Base-by-base conservation (phyloP, 2,797 vertebrate genomes). In the Eulemur mongoz region DNA sequence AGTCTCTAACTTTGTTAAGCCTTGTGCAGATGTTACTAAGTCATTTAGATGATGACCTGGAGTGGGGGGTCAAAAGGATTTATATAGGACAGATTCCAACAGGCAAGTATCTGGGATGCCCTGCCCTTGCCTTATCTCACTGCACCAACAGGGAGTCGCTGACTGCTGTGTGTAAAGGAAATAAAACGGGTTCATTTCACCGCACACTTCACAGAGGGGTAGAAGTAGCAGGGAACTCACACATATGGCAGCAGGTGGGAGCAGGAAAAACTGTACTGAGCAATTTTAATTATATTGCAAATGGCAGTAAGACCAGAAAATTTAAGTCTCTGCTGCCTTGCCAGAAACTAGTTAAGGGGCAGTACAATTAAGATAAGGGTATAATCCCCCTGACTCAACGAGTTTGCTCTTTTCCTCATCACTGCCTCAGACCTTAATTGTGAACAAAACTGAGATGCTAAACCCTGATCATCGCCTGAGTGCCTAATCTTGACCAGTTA, bases 131-230 rank as follows among this genome's bases (percentile, higher is more conserved):
- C 15, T 72, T 89, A 25, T 89, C 80, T 96, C 83, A 82, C 13
- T 88, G 20, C 17, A 75, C 22, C 84, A 90, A 96, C 22, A 45
- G 69, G 73, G 73, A 96, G 57, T 93, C 35, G 1, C 38, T 27
- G 35, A 97, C 50, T 94, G 35, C 88, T 96, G 73, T 86, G 93
- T 67, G 2, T 50, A 67, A 93, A 40, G 57, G 89, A 95, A 96
- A 96, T 95, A 89, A 97, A 97, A 91, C 45, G 93, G 69, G 82
- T 91, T 96, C 88, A 91, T 96, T 97, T 89, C 78, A 63, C 81
- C 86, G 70, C 69, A 97, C 82, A 89, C 50, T 97, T 94, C 92
- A 95, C 88, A 93, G 85, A 95, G 73, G 30, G 63, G 59, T 63
- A 79, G 57, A 97, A 93, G 82, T 94, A 92, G 50, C 75, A 91